These are phyloP conservation scores for Chalcis sispes DNA, from an alignment of 2,888 invertebrate species.

Conservation along the genomic window DNA sequence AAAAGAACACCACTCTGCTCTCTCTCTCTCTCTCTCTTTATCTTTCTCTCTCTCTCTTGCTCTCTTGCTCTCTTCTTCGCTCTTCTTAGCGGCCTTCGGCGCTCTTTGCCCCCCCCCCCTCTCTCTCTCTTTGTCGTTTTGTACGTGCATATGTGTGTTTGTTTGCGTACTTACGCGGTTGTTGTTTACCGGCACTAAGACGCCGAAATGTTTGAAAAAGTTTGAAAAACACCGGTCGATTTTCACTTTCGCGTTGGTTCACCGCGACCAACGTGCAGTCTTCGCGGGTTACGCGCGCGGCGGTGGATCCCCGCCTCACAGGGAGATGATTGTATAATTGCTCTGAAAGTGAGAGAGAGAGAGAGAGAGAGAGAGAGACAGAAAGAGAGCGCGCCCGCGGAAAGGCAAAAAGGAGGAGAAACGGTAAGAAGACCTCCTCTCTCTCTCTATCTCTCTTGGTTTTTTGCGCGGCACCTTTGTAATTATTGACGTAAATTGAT, in stretches of 20 bases:
- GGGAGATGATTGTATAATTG: constrained; percentile 47
- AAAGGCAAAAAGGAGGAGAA: too few species aligned
- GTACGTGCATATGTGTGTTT: not conserved
- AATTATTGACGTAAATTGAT: too few species aligned
- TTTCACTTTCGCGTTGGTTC: not conserved
- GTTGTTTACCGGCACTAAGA: not conserved
- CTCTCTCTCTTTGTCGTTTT: not conserved
- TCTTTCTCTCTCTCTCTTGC: constrained; percentile 4
- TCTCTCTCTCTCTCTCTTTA: constrained; percentile 8
- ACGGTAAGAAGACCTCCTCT: too few species aligned
- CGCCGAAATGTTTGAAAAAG: not conserved
- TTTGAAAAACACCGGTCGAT: not conserved
- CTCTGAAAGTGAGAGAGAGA: too few species aligned
- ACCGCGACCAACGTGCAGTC: not conserved
- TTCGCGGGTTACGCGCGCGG: constrained; percentile 8
- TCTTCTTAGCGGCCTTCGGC: constrained; percentile 45
- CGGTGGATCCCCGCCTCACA: constrained; percentile 25
- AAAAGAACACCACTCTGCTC: not conserved
- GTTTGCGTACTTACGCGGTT: too few species aligned
- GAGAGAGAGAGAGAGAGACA: too few species aligned
- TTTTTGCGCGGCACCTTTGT: not conserved
- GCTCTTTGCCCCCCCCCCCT: constrained; percentile 18
- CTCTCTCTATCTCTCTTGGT: not conserved
- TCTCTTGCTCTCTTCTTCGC: constrained; percentile 32
- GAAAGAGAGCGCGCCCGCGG: too few species aligned